phyloP scores from a whole-genome alignment of 2,113 vertebrate genomes.

The Cyprinus carpio region DNA sequence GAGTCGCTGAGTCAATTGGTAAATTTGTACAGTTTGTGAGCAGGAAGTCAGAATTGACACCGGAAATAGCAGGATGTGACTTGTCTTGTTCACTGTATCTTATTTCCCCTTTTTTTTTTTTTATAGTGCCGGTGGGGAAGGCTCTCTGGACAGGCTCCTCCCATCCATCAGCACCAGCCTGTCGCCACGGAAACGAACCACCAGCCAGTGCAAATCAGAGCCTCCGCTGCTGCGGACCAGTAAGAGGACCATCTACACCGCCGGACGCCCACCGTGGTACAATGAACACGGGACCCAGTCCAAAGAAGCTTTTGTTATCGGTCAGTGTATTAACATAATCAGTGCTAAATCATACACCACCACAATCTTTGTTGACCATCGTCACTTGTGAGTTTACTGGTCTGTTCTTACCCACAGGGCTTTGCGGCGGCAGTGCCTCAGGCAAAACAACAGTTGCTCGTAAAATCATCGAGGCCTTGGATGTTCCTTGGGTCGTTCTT shows the following conservation, averaged over 20 bases:
- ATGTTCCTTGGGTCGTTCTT: conserved; percentile 97
- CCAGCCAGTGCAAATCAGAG: conserved; percentile 96
- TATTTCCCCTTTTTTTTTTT: conserved; percentile 21
- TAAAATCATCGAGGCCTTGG: conserved; percentile 97
- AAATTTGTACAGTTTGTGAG: background rate
- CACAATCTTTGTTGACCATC: background rate
- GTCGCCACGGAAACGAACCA: conserved; percentile 88
- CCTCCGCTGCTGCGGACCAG: conserved; percentile 91
- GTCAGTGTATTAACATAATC: conserved; percentile 66
- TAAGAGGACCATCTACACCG: conserved; percentile 97
- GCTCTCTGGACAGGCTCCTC: conserved; percentile 86
- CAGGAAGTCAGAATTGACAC: conserved; percentile 20
- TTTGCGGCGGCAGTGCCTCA: conserved; percentile 95
- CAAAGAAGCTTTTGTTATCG: conserved; percentile 96
- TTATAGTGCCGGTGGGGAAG: conserved; percentile 74
- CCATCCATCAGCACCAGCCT: conserved; percentile 77
- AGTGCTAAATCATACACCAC: background rate
- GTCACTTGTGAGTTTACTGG: too few relatives aligned
- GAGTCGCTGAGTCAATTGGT: too few relatives aligned
- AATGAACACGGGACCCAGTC: conserved; percentile 95
- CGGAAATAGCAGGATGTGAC: background rate
- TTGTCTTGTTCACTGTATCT: background rate
- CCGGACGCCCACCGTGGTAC: conserved; percentile 94
- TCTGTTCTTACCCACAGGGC: conserved; percentile 72
- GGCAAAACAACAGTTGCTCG: conserved; percentile 96